These are phyloP conservation scores for Eublepharis macularius DNA, from an alignment of 2,113 vertebrate genomes.

Conservation along the genomic window DNA sequence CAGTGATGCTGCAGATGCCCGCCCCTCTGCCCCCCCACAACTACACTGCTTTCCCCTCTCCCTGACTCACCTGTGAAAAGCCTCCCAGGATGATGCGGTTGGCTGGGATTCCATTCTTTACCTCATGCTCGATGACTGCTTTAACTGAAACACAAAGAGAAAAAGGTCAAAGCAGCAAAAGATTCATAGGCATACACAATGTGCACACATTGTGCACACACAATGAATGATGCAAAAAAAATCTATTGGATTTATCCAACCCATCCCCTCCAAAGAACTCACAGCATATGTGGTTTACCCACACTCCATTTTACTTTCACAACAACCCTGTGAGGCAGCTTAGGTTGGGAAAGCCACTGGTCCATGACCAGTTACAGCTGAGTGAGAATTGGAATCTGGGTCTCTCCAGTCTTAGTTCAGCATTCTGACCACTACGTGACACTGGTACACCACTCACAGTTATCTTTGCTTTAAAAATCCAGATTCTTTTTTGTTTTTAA, in stretches of 20 bases:
- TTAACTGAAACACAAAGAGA: slow-evolving; percentile 79
- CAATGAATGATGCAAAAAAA: neutral
- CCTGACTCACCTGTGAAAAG: slow-evolving; percentile 92
- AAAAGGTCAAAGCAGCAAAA: neutral
- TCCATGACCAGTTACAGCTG: no score
- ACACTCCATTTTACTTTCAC: no score
- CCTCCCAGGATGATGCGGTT: slow-evolving; percentile 93
- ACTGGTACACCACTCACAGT: neutral
- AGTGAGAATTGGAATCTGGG: no score
- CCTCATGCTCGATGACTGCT: slow-evolving; percentile 95
- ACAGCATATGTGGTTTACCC: no score
- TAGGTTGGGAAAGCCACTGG: no score
- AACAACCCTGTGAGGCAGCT: no score
- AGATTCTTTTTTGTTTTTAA: neutral
- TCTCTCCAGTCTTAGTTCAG: no score
- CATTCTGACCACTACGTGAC: no score
- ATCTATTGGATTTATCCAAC: neutral
- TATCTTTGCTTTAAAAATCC: neutral
- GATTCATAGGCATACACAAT: neutral
- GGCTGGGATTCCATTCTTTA: slow-evolving; percentile 94
- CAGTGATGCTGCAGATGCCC: neutral
- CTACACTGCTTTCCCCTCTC: neutral
- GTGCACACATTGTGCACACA: no score
- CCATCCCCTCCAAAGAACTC: no score
- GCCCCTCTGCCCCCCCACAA: no score